These are phyloP conservation scores for Calliphora vicina DNA, from an alignment of 1,140 invertebrate species.

Conservation along the genomic window DNA sequence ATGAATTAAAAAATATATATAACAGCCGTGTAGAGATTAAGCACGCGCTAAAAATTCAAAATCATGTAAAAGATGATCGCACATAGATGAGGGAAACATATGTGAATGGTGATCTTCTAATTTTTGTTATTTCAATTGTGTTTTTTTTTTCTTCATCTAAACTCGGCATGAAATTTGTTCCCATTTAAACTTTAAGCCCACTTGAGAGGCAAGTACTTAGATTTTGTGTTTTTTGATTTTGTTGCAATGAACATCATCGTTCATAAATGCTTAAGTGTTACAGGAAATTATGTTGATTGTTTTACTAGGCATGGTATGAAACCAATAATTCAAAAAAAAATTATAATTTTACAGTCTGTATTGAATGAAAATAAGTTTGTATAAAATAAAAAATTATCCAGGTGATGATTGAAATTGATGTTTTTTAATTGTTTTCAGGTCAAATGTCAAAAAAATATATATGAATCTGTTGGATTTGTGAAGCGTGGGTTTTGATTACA, in stretches of 20 bases:
- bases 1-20: neutral
- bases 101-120: neutral
- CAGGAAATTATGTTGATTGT: neutral
- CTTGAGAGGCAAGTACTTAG: too few species aligned
- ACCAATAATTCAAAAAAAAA: too few species aligned
- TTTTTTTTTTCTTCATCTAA: too few species aligned
- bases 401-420: neutral
- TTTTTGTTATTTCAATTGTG: neutral
- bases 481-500: neutral
- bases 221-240: neutral
- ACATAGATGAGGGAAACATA: too few species aligned
- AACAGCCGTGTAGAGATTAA: neutral
- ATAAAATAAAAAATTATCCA: neutral
- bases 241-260: neutral
- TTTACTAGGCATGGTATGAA: too few species aligned
- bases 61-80: neutral
- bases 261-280: neutral
- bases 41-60: conserved; percentile 29
- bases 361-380: too few species aligned
- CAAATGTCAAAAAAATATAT: conserved; percentile 7
- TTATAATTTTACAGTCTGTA: too few species aligned
- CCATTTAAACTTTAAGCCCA: neutral
- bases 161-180: conserved; percentile 3
- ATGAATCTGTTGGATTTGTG: neutral
- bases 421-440: conserved; percentile 14